Evolutionary conservation across 2,888 invertebrate species (phyloP).

Genomic region (Trachelus tabidus): DNA sequence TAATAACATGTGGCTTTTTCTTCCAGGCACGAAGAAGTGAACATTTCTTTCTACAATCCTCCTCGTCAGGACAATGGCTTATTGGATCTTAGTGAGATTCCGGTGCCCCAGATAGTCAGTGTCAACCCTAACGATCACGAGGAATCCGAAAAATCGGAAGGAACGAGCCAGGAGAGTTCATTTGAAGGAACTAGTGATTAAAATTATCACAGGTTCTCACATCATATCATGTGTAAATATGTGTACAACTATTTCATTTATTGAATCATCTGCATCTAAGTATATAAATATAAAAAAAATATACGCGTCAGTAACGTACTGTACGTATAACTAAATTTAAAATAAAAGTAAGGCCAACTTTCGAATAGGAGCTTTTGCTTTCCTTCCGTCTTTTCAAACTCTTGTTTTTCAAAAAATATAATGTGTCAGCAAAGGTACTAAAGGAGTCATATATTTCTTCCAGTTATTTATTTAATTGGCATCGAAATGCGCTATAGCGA

Average conservation of each 20-base stretch:
- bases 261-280: background rate
- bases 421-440: background rate
- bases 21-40: conserved; percentile 19
- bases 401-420: background rate
- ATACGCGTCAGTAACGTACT: background rate
- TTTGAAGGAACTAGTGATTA: background rate
- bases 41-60: conserved; percentile 19
- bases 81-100: conserved; percentile 20
- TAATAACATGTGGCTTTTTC: background rate
- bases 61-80: conserved; percentile 16
- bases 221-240: background rate
- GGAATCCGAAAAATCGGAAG: background rate
- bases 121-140: background rate
- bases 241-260: background rate
- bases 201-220: background rate
- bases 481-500: background rate
- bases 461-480: background rate
- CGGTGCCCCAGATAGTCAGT: conserved; percentile 11
- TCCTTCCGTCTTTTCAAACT: background rate
- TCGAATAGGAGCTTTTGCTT: background rate
- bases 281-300: background rate
- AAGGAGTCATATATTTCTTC: background rate
- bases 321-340: background rate
- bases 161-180: background rate
- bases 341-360: background rate